Evolutionary conservation across 2,113 vertebrate species (phyloP).

Genomic region (Oophaga pumilio): DNA sequence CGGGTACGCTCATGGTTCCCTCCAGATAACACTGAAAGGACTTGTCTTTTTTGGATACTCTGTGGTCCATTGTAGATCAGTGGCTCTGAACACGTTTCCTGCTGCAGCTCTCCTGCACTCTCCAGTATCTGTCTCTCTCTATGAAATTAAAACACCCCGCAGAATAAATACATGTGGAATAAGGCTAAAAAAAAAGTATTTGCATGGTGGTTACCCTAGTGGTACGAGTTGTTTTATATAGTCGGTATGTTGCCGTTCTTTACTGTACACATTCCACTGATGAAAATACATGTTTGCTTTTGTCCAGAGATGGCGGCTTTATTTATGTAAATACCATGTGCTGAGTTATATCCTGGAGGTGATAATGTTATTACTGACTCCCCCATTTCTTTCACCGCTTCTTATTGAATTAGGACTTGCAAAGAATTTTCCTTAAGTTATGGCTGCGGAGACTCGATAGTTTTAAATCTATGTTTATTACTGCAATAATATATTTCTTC

Average conservation of each 20-base stretch:
- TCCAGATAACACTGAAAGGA: too few relatives aligned
- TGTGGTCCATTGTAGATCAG: too few relatives aligned
- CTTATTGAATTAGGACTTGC: constrained; percentile 56
- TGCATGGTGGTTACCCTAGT: neutral
- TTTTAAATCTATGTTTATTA: constrained; percentile 59
- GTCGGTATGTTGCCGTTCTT: neutral
- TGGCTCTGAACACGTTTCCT: too few relatives aligned
- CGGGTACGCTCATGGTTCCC: too few relatives aligned
- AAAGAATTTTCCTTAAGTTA: constrained; percentile 57
- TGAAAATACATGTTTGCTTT: constrained; percentile 25
- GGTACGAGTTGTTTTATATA: neutral
- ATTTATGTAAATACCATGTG: constrained; percentile 52
- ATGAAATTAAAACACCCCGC: too few relatives aligned
- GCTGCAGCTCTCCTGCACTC: too few relatives aligned
- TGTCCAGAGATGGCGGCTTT: constrained; percentile 4
- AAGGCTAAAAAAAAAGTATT: too few relatives aligned
- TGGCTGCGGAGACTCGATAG: constrained; percentile 48
- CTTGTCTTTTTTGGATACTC: too few relatives aligned
- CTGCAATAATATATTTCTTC: constrained; percentile 56
- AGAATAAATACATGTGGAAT: too few relatives aligned
- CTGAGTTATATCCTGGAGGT: constrained; percentile 40
- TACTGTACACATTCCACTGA: neutral
- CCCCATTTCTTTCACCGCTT: constrained; percentile 33
- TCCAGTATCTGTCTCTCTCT: too few relatives aligned
- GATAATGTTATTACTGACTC: constrained; percentile 48